These are phyloP conservation scores for Cerastis leucographa DNA, from an alignment of 2,888 invertebrate species.

Conservation along the genomic window DNA sequence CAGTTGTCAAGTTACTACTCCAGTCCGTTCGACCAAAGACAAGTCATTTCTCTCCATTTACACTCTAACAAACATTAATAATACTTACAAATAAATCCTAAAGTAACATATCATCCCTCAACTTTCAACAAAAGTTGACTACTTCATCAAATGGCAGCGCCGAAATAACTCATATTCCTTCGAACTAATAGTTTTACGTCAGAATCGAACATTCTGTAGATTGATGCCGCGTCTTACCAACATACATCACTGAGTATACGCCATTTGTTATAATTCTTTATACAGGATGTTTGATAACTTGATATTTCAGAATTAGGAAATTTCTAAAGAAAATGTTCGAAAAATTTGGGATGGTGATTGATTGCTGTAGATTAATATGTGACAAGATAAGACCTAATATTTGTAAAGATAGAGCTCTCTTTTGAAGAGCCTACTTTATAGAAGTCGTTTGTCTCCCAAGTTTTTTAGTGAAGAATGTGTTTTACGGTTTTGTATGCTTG, in stretches of 20 bases:
- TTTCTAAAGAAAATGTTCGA: slow-evolving; percentile 52
- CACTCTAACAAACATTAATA: slow-evolving; percentile 9
- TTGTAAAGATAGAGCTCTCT: slow-evolving; percentile 38
- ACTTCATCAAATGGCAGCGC: slow-evolving; percentile 53
- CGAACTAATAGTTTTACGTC: slow-evolving; percentile 69
- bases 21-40: not conserved
- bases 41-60: too few relatives aligned
- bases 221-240: slow-evolving; percentile 77
- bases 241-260: slow-evolving; percentile 79
- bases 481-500: not conserved
- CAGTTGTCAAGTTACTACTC: not conserved
- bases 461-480: not conserved
- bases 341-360: slow-evolving; percentile 60
- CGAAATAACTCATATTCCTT: slow-evolving; percentile 60
- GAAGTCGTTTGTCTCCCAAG: slow-evolving; percentile 2
- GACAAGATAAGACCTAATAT: slow-evolving; percentile 38
- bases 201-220: slow-evolving; percentile 68
- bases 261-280: slow-evolving; percentile 81
- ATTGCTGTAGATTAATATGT: slow-evolving; percentile 47
- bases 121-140: slow-evolving; percentile 54
- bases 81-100: slow-evolving; percentile 39
- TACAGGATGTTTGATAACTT: slow-evolving; percentile 64
- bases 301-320: slow-evolving; percentile 17
- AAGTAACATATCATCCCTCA: slow-evolving; percentile 45
- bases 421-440: not conserved